Base-by-base conservation (phyloP, 2,888 invertebrate genomes). In the Eurytoma adleriae region DNA sequence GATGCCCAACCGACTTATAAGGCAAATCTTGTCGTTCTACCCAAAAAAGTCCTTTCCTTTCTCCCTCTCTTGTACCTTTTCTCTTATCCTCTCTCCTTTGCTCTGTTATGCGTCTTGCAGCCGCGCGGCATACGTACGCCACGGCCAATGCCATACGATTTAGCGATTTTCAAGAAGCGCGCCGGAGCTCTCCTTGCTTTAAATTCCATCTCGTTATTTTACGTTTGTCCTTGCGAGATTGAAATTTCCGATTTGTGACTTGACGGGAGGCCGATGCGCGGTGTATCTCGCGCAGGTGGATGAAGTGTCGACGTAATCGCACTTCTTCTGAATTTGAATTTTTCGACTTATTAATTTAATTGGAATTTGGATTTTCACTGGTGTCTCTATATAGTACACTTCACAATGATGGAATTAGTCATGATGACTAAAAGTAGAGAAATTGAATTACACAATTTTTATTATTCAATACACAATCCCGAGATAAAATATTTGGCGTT, bases 21-120 rank as follows among this genome's bases (percentile, higher is more conserved):
- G 89, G 89, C 88, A 87, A 89, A 89, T 88, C 88, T 83, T 86
- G 84, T 86, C 88, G 89, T 89, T 88, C 89, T 86, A 86, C 27
- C 82, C 83, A 85, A 86, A 88, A 89, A 88, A 88, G 87, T 86
- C 85, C 84, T 80, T 83, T 82, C 79, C 24, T 20, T 4, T 3
- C 67, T 13, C 20, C 14, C 24, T 52, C 64, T 48, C 24, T 24
- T 67, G 18, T 13, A 12, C 13, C 10, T 5, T 40, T n/a, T n/a
- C 40, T 40, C 12, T 1, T 10, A 40, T n/a, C 20, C 64, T 64
- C 40, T 27, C 24, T 64, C 18, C 30, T 14, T 27, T 40, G 40
- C 40, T 40, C 54, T 54, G 54, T 54, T 54, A 54, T n/a, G 54
- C 54, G 54, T n/a, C 54, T 54, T 54, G n/a, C 5, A 14, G 10